These are phyloP conservation scores for Bimastos eiseni DNA, from an alignment of 2,888 invertebrate genomes.

Conservation along the genomic window DNA sequence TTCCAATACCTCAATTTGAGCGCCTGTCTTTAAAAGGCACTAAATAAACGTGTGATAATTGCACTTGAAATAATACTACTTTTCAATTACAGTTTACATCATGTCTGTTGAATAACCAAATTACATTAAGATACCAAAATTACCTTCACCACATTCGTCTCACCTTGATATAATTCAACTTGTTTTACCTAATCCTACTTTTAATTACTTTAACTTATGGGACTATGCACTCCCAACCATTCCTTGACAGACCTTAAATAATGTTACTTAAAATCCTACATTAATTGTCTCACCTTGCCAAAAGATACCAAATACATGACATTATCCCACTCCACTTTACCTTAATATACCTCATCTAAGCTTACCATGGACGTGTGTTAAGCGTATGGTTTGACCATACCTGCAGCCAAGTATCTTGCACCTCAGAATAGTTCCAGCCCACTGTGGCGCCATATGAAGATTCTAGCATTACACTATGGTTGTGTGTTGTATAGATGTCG, in stretches of 20 bases:
- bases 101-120: too few relatives aligned
- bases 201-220: not conserved
- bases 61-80: too few relatives aligned
- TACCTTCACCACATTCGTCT: too few relatives aligned
- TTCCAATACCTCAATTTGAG: too few relatives aligned
- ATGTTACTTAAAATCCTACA: too few relatives aligned
- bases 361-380: not conserved
- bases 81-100: not conserved
- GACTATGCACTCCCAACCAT: too few relatives aligned
- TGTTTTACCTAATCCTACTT: not conserved
- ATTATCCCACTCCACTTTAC: not conserved
- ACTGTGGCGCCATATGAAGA: not conserved
- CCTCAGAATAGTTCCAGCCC: not conserved
- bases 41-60: too few relatives aligned
- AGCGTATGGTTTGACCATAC: not conserved
- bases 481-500: constrained; percentile 13
- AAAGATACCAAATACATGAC: too few relatives aligned
- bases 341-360: not conserved
- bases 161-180: too few relatives aligned
- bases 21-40: too few relatives aligned
- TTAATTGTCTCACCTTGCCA: too few relatives aligned
- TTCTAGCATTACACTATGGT: not conserved
- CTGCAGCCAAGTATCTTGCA: not conserved
- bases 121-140: not conserved
- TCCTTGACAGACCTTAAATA: too few relatives aligned